Conservation (phyloP, 2,888 invertebrate species). For the Malacosoma neustria region DNA sequence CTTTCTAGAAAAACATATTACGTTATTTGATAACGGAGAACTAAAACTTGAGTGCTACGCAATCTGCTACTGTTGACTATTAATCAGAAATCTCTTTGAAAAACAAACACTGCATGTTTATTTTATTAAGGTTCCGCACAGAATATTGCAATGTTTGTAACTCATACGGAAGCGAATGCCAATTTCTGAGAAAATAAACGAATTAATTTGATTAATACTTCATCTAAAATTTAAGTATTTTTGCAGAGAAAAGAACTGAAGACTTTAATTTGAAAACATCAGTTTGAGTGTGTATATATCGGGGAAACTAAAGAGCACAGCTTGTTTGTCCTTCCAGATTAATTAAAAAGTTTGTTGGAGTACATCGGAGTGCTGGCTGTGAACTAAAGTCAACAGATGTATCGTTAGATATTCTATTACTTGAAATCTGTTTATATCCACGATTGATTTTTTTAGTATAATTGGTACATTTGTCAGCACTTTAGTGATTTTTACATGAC, state of each 20-base stretch:
- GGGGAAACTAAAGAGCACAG: conserved; percentile 56
- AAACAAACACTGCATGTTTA: conserved; percentile 52
- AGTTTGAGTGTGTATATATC: conserved; percentile 38
- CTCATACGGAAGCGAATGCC: no score
- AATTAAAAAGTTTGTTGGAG: conserved; percentile 71
- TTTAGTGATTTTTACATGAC: no score
- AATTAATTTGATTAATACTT: no score
- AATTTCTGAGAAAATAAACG: no score
- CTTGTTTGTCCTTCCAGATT: conserved; percentile 71
- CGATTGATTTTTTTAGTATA: no score
- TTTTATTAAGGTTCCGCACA: conserved; percentile 57
- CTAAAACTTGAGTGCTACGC: not conserved
- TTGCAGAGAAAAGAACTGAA: no score
- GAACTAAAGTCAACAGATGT: conserved; percentile 31
- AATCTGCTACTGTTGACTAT: conserved; percentile 55
- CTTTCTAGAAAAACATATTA: no score
- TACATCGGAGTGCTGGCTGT: conserved; percentile 50
- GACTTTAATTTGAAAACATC: conserved; percentile 28
- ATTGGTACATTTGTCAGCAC: no score
- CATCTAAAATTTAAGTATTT: no score
- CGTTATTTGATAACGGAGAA: not conserved
- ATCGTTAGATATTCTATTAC: not conserved
- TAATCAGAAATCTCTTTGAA: conserved; percentile 60
- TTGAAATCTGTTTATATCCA: not conserved
- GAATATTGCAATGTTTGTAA: no score